Evolutionary conservation across 2,888 invertebrate genomes (phyloP), one percentile per base, ranked within the genome.

Genomic region (Phanerotoma sp.): DNA sequence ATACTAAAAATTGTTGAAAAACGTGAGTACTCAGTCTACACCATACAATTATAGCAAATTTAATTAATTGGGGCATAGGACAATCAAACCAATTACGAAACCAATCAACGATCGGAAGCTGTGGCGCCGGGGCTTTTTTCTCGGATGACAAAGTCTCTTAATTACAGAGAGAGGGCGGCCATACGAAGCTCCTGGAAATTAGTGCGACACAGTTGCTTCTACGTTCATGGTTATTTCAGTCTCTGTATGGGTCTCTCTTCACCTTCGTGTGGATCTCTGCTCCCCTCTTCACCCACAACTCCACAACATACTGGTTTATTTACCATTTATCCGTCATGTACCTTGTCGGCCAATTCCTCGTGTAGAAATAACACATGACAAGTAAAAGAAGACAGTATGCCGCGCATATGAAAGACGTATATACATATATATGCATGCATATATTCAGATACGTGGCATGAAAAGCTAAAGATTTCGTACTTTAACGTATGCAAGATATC

Each of bases 71-170:
- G 71, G 67, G 69, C 73, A 71, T 57, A 68, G 60, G 69, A 70
- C 70, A 73, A 73, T 72, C 71, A 70, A 68, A 66, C 69, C 72
- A 74, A 72, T 72, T 72, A 72, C 69, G 68, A 69, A 69, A 70
- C 71, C 74, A 75, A 75, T 75, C 74, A 72, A 67, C 68, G 67
- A 64, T 62, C 64, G 64, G 61, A 57, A 59, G 58, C 56, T 60
- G 56, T 55, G 54, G 54, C 50, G 54, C 38, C 49, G 62, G 62
- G 45, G 57, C 66, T 66, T 71, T 71, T 71, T 71, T 66, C 65
- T 66, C 71, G 71, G 68, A 74, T 72, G 73, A 75, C 73, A 75
- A 75, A 74, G 71, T 73, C 72, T 67, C 70, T 74, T 75, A 75
- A 75, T 75, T 75, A 74, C 72, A 74, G 71, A 66, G 59, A 40